These are phyloP conservation scores for Ictalurus furcatus DNA, from an alignment of 2,113 vertebrate species.

Conservation along the genomic window DNA sequence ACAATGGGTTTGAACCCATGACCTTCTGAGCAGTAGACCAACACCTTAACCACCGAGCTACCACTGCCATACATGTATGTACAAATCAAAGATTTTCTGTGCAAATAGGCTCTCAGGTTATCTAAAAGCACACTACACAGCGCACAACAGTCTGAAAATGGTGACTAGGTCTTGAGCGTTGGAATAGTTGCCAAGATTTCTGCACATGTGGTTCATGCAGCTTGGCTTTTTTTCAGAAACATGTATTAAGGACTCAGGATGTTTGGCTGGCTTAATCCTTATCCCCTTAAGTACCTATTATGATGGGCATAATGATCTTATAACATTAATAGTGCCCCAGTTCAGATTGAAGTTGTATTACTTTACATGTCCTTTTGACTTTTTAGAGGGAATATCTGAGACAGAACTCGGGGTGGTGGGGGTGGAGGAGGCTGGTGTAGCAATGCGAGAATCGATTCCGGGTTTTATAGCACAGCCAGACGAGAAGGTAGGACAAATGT, in stretches of 20 bases:
- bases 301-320: neutral
- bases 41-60: no score
- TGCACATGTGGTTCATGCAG: neutral
- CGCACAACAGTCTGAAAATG: neutral
- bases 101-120: neutral
- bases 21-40: no score
- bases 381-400: neutral
- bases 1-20: no score
- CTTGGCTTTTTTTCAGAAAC: slow-evolving; percentile 10
- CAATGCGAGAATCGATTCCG: neutral
- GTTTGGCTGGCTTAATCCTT: slow-evolving; percentile 8
- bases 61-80: neutral
- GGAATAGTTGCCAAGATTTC: neutral
- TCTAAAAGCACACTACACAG: neutral
- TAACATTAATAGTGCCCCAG: neutral
- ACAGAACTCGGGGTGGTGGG: neutral
- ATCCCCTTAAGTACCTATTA: neutral
- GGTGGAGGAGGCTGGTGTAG: neutral
- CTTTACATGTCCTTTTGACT: neutral
- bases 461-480: neutral
- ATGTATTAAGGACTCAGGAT: neutral
- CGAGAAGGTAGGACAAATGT: neutral
- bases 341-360: slow-evolving; percentile 3
- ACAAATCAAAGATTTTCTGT: neutral
- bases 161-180: neutral